Base-by-base conservation (phyloP, 2,888 invertebrate genomes). In the Willowsia nigromaculata region DNA sequence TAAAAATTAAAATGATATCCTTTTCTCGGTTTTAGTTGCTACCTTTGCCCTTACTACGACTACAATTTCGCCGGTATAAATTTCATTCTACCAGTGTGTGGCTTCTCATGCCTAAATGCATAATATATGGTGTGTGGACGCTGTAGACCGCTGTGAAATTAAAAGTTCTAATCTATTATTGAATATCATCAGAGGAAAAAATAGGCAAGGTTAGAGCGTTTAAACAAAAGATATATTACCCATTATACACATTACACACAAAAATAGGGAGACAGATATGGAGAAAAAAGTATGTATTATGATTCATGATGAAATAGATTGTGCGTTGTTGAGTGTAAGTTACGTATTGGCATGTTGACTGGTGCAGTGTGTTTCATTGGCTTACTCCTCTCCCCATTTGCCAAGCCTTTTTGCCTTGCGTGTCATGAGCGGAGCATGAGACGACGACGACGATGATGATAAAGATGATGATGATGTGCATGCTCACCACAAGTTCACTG, bases 331-430 rank as follows among this genome's bases (percentile, higher is more conserved):
- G 9, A 27, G 27, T 76, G 27, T 27, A 30, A 25, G 40, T 47
- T 76, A 30, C 50, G 15, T 30, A 76, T 50, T 50, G 47, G 18
- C 76, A 76, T 76, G 74, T 50, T 76, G 76, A 50, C n/a, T 65
- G n/a, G 37, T 15, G 65, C 7, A 65, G 71, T 76, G 74, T 74
- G 43, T 85, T 85, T 68, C 86, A 89, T 89, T 89, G 89, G 89
- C 81, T 81, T 87, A 56, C 74, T 81, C 11, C 74, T 13, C 11
- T 81, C 50, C 62, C 33, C 37, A 5, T 50, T 76, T 78, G 84
- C 89, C 84, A 85, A 80, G 89, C 89, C 89, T 89, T 89, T 85
- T 65, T 85, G 89, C 74, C 59, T 89, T 89, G 89, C 89, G 89
- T 89, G 88, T 78, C 80, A 56, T 37, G 84, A 78, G 86, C 80